Percentiles rank a stretch among this genome's conserved stretches.
Evolutionary conservation across 1,140 invertebrate genomes (phyloP).

Genomic region (Brachionus asplanchnoidis): DNA sequence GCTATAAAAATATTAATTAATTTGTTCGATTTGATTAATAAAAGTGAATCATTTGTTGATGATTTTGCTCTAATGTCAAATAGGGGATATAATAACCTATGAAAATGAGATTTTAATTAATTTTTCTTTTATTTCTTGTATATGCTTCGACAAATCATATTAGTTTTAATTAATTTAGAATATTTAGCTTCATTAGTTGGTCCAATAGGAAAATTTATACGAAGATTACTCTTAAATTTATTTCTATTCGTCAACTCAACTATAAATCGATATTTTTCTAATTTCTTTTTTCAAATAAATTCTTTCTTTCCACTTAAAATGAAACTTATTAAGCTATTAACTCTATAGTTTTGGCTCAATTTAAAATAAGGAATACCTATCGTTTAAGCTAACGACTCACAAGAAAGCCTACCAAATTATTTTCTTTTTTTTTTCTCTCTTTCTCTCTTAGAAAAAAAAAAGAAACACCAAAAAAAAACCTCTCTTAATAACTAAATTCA

Average conservation of each 20-base stretch:
- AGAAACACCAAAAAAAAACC: too few relatives aligned
- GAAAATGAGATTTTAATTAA: conserved; percentile 30
- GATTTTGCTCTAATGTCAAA: background rate
- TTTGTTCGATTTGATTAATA: background rate
- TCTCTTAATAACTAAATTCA: background rate
- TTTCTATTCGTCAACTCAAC: background rate
- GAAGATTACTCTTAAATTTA: background rate
- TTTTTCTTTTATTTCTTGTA: background rate
- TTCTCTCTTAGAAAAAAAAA: background rate
- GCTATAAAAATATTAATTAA: background rate
- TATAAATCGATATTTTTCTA: conserved; percentile 6
- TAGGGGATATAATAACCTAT: conserved; percentile 12
- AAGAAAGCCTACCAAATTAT: background rate
- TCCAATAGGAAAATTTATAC: background rate
- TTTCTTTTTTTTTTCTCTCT: background rate
- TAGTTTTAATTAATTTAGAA: background rate
- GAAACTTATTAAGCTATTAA: conserved; percentile 35
- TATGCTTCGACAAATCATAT: background rate
- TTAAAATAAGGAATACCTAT: background rate
- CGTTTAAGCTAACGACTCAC: conserved; percentile 4
- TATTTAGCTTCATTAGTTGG: background rate
- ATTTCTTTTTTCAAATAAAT: background rate
- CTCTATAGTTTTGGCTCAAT: background rate
- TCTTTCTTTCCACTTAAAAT: conserved; percentile 26
- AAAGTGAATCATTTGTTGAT: background rate